Conservation (phyloP, 2,113 vertebrate species). For the Anseranas semipalmata region DNA sequence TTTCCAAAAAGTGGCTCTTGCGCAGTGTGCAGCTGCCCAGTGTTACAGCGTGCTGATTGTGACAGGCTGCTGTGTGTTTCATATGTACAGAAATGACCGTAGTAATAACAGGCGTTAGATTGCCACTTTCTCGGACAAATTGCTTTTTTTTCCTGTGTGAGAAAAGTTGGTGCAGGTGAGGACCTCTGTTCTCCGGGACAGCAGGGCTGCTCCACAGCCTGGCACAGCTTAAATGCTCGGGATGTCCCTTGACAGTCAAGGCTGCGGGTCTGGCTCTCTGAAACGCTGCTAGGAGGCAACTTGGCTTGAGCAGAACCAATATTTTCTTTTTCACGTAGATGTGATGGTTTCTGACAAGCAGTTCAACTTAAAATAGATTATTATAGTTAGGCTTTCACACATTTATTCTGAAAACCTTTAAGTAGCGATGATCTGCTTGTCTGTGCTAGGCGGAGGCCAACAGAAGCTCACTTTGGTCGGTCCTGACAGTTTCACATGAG, state of each 20-base stretch:
- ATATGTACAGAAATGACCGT: not conserved
- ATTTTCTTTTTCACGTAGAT: not conserved
- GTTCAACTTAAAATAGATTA: not conserved
- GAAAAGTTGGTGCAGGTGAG: not conserved
- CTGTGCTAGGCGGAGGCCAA: not conserved
- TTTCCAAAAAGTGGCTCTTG: not conserved
- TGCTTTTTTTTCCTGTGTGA: not conserved
- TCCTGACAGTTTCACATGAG: fast-evolving
- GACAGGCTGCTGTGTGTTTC: fast-evolving
- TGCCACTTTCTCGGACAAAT: not conserved
- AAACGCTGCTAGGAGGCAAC: too few relatives aligned
- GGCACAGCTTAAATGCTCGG: not conserved
- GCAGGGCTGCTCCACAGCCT: not conserved
- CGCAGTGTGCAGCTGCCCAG: fast-evolving
- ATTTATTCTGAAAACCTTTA: not conserved
- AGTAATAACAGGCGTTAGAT: not conserved
- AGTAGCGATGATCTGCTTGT: not conserved
- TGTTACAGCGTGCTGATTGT: fast-evolving
- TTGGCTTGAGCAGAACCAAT: not conserved
- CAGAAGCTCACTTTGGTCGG: not conserved
- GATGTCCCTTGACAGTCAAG: not conserved
- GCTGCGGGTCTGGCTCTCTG: not conserved
- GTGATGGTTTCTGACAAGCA: not conserved
- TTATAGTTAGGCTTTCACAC: not conserved
- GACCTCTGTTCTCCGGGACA: not conserved